Evolutionary conservation across 2,797 vertebrate species (phyloP), one percentile per base, ranked within the genome.

Genomic region (Tinamus major): DNA sequence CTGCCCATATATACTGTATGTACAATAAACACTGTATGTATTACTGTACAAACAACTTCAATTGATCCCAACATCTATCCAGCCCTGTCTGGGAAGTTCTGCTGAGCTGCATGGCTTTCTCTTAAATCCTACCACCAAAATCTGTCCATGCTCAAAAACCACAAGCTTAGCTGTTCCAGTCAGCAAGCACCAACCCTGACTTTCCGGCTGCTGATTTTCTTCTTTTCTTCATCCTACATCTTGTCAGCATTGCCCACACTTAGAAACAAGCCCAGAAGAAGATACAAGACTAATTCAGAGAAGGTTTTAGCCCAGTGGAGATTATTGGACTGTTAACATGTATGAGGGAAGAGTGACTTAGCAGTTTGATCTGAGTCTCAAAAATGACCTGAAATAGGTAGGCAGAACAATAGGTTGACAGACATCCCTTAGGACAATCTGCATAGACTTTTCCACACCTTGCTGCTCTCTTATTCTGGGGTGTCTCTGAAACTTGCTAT

Each of bases 121-220:
- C 13, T 10, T 27, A 42, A 23, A 26, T 80, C 37, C 68, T 77
- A 48, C 33, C n/a, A 68, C 8, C 21, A 75, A 75, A 44, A 8
- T 6, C 21, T 62, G 27, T 41, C 44, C 4, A 0, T 65, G 41
- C 15, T 53, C 58, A 21, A 68, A 85, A 85, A 75, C 3, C 0
- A 0, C 0, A 2, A 27, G 13, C 31, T 64, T 41, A 56, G 13
- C 19, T 44, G 33, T 11, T 62, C 11, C n/a, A 37, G 31, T 41
- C 39, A 69, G 20, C 42, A 83, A 79, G 49, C 26, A 75, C 6
- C 37, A 76, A 0, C 8, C 5, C 17, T n/a, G 17, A 15, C 17
- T 69, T 13, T 81, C 15, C 35, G 19, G 16, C 13, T 79, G 29
- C 81, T 89, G n/a, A 48, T 77, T 85, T 86, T 77, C 56, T 48